Evolutionary conservation across 2,888 invertebrate species (phyloP).

Genomic region (Apodemia duryi): DNA sequence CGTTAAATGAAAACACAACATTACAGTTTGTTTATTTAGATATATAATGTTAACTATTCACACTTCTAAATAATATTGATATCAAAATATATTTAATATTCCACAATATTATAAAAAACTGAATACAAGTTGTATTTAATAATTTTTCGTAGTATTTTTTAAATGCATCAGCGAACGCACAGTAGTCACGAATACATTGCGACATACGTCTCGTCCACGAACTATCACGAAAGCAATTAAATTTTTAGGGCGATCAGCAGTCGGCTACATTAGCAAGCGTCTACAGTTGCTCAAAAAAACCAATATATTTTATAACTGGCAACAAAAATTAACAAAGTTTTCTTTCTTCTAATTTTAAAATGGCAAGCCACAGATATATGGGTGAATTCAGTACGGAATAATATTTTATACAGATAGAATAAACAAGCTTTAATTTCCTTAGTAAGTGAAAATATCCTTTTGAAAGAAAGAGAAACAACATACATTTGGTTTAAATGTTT

Average conservation of each 20-base stretch:
- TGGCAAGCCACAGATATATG: background rate
- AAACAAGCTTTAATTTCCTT: too few species aligned
- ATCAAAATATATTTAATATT: conserved; percentile 21
- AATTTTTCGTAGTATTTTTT: conserved; percentile 15
- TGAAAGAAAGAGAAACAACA: too few species aligned
- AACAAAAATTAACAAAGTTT: background rate
- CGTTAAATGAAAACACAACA: conserved; percentile 63
- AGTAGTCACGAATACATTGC: conserved; percentile 57
- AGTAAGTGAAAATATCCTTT: too few species aligned
- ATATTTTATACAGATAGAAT: too few species aligned
- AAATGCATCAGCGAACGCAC: conserved; percentile 64
- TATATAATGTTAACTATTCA: conserved; percentile 28
- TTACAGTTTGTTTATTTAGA: conserved; percentile 47
- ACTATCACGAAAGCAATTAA: conserved; percentile 43
- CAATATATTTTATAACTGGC: background rate
- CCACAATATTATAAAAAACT: conserved; percentile 27
- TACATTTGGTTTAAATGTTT: too few species aligned
- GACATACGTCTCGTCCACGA: conserved; percentile 65
- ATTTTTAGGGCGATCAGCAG: conserved; percentile 17
- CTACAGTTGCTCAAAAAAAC: background rate
- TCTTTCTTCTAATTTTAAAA: background rate
- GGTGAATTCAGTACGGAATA: too few species aligned
- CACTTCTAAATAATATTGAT: conserved; percentile 22
- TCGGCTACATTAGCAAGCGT: background rate
- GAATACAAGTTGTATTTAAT: conserved; percentile 28